A percentile compares a stretch with the other conserved stretches of the same genome.
These are phyloP conservation scores for Lepeophtheirus nordmannii DNA, from an alignment of 2,888 invertebrate species.

Conservation along the genomic window DNA sequence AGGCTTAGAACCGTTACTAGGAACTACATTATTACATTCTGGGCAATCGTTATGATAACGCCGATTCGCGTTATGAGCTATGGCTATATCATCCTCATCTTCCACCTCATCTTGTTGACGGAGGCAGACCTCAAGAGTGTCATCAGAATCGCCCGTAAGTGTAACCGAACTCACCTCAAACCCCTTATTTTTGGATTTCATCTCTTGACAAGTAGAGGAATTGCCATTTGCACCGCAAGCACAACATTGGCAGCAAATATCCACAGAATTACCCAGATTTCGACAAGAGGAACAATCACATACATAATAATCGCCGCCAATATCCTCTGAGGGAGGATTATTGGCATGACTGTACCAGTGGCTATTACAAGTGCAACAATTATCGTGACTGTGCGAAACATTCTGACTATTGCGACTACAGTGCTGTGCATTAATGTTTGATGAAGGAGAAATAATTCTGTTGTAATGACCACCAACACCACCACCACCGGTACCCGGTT, in stretches of 20 bases:
- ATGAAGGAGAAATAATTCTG: background rate
- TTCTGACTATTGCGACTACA: background rate
- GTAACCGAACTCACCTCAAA: slow-evolving; percentile 18
- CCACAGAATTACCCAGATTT: slow-evolving; percentile 23
- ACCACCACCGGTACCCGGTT: background rate
- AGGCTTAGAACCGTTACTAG: background rate
- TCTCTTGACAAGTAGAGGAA: background rate
- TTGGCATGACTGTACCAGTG: background rate
- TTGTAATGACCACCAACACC: background rate
- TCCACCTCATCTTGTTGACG: background rate
- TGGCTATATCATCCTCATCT: slow-evolving; percentile 14
- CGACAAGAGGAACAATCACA: slow-evolving; percentile 23
- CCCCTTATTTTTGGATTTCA: background rate
- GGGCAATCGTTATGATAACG: background rate
- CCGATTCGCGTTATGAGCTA: background rate
- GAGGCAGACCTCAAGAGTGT: slow-evolving; percentile 24
- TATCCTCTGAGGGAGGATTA: background rate
- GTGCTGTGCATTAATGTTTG: background rate
- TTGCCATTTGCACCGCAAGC: slow-evolving; percentile 5
- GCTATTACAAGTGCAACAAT: slow-evolving; percentile 11
- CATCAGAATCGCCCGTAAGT: slow-evolving; percentile 16
- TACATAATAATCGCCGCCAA: background rate
- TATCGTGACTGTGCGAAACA: background rate
- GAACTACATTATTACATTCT: background rate
- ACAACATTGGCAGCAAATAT: slow-evolving; percentile 24